Evolutionary conservation across 2,888 invertebrate species (phyloP), one percentile per base, ranked within the genome.

Genomic region (Arctia plantaginis): DNA sequence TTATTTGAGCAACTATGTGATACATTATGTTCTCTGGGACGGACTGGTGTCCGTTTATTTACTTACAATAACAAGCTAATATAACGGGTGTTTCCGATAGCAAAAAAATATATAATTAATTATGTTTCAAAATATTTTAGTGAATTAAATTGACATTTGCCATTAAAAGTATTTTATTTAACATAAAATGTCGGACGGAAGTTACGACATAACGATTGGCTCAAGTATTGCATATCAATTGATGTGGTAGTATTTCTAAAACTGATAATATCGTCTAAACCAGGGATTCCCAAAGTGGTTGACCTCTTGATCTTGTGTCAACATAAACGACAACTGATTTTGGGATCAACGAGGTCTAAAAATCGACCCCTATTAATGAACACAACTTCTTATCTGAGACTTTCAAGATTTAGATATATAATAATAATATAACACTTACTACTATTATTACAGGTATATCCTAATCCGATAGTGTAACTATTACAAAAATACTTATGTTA

Each of bases 101-200:
- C 39, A 59, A 55, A 68, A 39, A 35, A 27, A 39, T n/a, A 39
- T 13, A 18, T 39, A 39, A 55, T 69, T 59, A 59, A 59, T 59
- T 39, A 55, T 18, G 2, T 76, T 75, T 78, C 71, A 55, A 39
- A 80, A 78, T 71, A 65, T 69, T 74, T 55, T 74, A 27, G 47
- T 73, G 41, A 68, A 69, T 76, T 44, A 65, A 75, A 78, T 83
- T 83, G 78, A 73, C 78, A 80, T 67, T 62, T 59, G 66, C 62
- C 67, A 67, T 62, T 30, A 64, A 44, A 47, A 71, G 41, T 67
- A 66, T 70, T 66, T 66, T 66, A 70, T 70, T 66, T 44, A 27
- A 62, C 67, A 67, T 74, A 41, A 74, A 74, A 71, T 70, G 70
- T 75, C 68, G 69, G 77, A 65, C 82, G 84, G 83, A 83, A 74